Conservation (phyloP, 2,888 invertebrate species). For the Taphrorychus bicolor region DNA sequence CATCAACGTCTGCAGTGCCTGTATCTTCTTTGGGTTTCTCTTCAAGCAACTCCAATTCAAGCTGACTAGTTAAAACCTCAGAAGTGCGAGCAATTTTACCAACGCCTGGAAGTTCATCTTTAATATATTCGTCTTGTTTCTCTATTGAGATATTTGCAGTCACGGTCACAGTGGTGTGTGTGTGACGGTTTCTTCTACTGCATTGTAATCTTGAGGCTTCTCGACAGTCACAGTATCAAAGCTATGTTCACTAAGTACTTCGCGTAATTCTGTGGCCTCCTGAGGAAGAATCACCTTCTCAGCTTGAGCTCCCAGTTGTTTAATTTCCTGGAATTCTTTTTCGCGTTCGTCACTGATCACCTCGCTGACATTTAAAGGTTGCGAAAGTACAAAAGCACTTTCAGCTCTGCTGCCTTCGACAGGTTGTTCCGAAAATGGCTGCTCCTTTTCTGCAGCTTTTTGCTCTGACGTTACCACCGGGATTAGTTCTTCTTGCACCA, state of each 20-base stretch:
- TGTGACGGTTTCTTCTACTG: constrained; percentile 44
- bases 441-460: constrained; percentile 60
- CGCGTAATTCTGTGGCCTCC: constrained; percentile 51
- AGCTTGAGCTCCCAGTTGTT: constrained; percentile 45
- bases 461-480: constrained; percentile 62
- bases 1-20: constrained; percentile 40
- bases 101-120: constrained; percentile 33
- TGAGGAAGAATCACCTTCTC: constrained; percentile 49
- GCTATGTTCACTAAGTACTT: constrained; percentile 47
- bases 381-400: constrained; percentile 58
- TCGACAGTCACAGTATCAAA: constrained; percentile 44
- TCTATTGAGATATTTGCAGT: constrained; percentile 46
- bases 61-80: constrained; percentile 55
- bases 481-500: constrained; percentile 58
- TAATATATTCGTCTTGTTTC: constrained; percentile 39
- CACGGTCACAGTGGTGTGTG: constrained; percentile 42
- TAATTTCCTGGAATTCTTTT: constrained; percentile 48
- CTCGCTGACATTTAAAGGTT: constrained; percentile 57
- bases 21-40: constrained; percentile 41
- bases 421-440: constrained; percentile 51
- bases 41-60: too few relatives aligned
- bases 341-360: constrained; percentile 54
- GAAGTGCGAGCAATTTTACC: constrained; percentile 51
- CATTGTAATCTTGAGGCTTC: constrained; percentile 42
- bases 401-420: constrained; percentile 57